A percentile compares a stretch with the other conserved stretches of the same genome.
These are phyloP conservation scores for Arbacia lixula DNA, from an alignment of 53 echinoderm and acorn worm species.

Conservation along the genomic window DNA sequence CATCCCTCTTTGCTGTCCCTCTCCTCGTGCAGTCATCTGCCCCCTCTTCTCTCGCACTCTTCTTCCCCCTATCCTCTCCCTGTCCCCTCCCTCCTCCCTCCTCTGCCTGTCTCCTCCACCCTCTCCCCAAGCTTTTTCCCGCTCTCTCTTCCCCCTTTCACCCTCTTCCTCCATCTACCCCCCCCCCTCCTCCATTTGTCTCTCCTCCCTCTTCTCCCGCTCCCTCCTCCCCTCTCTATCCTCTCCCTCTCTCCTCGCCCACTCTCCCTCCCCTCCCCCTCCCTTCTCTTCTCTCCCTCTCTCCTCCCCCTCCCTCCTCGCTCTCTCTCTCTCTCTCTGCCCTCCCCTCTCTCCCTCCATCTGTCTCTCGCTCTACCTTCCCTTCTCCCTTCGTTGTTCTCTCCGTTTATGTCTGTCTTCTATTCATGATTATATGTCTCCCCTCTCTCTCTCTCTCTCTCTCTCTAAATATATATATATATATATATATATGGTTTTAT, in stretches of 20 bases:
- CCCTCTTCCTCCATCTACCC: neutral
- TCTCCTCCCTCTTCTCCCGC: neutral
- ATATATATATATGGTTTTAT: too few relatives aligned
- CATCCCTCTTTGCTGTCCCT: too few relatives aligned
- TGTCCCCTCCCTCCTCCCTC: neutral
- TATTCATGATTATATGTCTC: too few relatives aligned
- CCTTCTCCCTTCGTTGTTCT: neutral
- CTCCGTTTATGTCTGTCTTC: too few relatives aligned
- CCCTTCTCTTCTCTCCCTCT: neutral
- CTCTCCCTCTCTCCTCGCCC: too few relatives aligned
- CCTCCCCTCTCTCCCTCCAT: neutral
- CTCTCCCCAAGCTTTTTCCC: neutral
- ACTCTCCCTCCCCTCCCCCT: neutral
- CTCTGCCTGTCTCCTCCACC: neutral
- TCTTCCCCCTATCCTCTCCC: neutral
- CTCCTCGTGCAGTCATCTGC: too few relatives aligned
- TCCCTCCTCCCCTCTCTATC: neutral
- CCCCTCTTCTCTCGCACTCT: neutral
- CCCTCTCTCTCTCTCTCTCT: too few relatives aligned
- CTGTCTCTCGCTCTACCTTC: too few relatives aligned
- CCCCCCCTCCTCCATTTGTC: neutral
- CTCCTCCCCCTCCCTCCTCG: neutral
- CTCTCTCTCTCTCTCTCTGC: neutral
- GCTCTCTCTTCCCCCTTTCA: neutral
- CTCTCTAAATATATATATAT: too few relatives aligned